Evolutionary conservation across 92 coral and sea anemone genomes (phyloP).

Genomic region (Nematostella vectensis): DNA sequence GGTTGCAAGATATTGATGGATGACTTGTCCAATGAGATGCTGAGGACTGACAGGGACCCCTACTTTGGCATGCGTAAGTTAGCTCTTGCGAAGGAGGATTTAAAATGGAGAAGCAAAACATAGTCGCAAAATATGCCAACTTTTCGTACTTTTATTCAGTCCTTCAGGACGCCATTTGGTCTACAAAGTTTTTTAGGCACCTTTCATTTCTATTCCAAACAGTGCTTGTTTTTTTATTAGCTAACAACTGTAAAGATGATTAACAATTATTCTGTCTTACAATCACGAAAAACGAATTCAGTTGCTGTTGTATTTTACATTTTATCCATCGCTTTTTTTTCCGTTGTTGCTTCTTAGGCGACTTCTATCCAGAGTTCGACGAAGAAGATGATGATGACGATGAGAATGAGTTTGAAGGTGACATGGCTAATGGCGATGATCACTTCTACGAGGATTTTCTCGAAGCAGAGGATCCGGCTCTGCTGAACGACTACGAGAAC

Average conservation of each 20-base stretch:
- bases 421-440: conserved; percentile 25
- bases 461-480: conserved; percentile 69
- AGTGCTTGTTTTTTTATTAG: neutral
- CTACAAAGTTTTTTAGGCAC: no score
- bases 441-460: conserved; percentile 49
- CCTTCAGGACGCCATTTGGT: no score
- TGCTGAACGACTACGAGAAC: conserved; percentile 31
- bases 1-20: neutral
- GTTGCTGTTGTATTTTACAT: no score
- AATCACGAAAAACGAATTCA: no score
- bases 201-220: conserved; percentile 2
- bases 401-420: conserved; percentile 21
- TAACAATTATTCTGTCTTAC: no score
- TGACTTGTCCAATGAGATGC: conserved; percentile 8
- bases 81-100: no score
- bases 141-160: no score
- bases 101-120: no score
- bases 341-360: neutral
- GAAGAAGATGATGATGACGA: conserved; percentile 38
- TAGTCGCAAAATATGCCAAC: no score
- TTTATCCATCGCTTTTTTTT: neutral
- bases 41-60: conserved; percentile 7
- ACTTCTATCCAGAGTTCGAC: neutral
- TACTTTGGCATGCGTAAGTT: conserved; percentile 4
- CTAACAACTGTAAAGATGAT: no score